Base-by-base conservation (phyloP, 23 tunicate species). In the Aplidium turbinatum region DNA sequence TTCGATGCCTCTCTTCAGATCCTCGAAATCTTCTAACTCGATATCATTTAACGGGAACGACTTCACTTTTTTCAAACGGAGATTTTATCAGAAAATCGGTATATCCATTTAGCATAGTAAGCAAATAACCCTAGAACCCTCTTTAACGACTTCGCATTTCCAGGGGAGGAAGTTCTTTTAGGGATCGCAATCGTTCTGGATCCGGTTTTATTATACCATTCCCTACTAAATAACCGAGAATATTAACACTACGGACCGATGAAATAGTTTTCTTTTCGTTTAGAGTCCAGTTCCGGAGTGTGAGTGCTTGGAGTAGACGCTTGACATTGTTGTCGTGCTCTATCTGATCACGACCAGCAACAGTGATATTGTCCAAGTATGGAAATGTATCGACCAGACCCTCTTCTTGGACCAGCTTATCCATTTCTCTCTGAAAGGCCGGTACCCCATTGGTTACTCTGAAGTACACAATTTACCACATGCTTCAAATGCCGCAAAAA, bases 321-420 rank as follows among this genome's bases (percentile, higher is more conserved):
- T 61, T 46, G 13, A 74, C 51, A 58, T 74, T 74, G 25, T 25
- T 22, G 60, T 74, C 73, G 48, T 74, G 73, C 20, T 74, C 79
- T 19, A 4, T 30, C 23, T 61, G 72, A 33, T 62, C 60, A 9
- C 31, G 25, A 3, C 79, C 79, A 19, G 30, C 47, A 4, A 60
- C 68, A 5, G 79, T 74, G 13, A 74, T 26, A 31, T 61, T 36
- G 29, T 74, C 79, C 33, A 57, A 36, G 35, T 47, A 61, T 9
- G 75, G 26, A 68, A 16, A 68, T 5, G 50, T 20, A 26, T 57
- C 79, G 24, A 31, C 60, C 18, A 74, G 23, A 2, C 31, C 4
- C 6, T 74, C 48, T 6, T 48, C 47, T n/a, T 61, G 7, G 7
- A 74, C 29, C 7, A 74, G 30, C 7, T 33, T 3, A 11, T 74